Base-by-base conservation (phyloP, 2,797 vertebrate genomes). In the Sparus aurata region DNA sequence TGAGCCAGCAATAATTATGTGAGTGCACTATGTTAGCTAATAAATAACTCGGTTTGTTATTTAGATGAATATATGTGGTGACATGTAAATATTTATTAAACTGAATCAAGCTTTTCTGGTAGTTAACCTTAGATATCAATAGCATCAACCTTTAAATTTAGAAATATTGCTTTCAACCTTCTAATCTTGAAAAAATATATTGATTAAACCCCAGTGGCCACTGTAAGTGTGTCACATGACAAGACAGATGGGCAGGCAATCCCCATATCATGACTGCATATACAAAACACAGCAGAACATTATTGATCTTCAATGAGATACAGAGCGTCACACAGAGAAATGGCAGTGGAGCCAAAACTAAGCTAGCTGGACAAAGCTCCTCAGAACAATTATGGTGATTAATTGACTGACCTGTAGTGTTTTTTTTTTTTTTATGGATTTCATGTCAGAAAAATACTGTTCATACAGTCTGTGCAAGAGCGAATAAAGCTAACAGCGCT, bases 231-330 rank as follows among this genome's bases (percentile, higher is more conserved):
- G 68, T 75, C 68, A 63, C 73, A 67, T 15, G 57, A 46, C 17
- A 9, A 65, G 77, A 75, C 89, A 90, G 88, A 90, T 86, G 91
- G 87, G 59, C 45, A 34, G 72, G 66, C 64, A 77, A 50, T 46
- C 70, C 73, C 38, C 13, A 1, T 64, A 52, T 50, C 84, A 62
- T 6, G 50, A 70, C 30, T 53, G 12, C 58, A 72, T 45, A 54
- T 38, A 3, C 43, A 30, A 3, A 45, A 60, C 63, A 62, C 66
- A 68, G 76, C 73, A 68, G 59, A 76, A 38, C 61, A 71, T 54
- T 89, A 91, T 87, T 92, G 87, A 92, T 87, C 86, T 87, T 34
- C 75, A 73, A 63, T 77, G 58, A 84, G 75, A 77, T 76, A 85
- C 73, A 23, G 70, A 74, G 82, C 18, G 22, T 52, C 60, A 73